Evolutionary conservation across 2,888 invertebrate species (phyloP), one percentile per base, ranked within the genome.

Genomic region (Hydrotaea diabolus): DNA sequence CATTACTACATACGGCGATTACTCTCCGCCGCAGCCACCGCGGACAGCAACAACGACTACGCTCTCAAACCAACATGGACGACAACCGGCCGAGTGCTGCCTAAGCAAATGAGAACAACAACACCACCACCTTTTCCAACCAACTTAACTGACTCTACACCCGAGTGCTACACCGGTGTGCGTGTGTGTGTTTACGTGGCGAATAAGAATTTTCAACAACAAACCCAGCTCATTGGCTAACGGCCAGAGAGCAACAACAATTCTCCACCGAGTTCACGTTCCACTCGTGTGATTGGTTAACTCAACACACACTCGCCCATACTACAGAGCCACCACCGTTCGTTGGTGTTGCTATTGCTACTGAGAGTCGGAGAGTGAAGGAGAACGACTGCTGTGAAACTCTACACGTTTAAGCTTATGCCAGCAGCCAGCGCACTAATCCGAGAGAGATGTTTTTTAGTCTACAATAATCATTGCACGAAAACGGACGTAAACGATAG

Each of bases 391-490:
- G 69, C 17, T 46, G 53, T 31, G 39, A 80, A 82, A 82, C 82
- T 85, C 85, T 85, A 77, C 82, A 82, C 72, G 43, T 26, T 13
- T 19, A 57, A 39, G 39, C 76, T 55, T 55, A 66, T 9, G 66
- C 36, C 43, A 23, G 15, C 69, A 69, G 39, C 43, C 43, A 62
- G 31, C 31, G n/a, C 62, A 59, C 62, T n/a, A n/a, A 62, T 59
- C 21, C 57, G 66, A 53, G 17, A 31, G 13, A 3, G 76, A 59
- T 31, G 55, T 62, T 79, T 78, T 89, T 90, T 90, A 90, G 90
- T 90, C 89, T 89, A 90, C 89, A 89, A 88, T 84, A 89, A 87
- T 86, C 89, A 88, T 83, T 88, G 86, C 87, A 87, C 77, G 88
- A 86, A 86, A 88, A 74, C 90, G 89, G 90, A 90, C 89, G 90